phyloP scores from a whole-genome alignment of 2,888 invertebrate species.

The Adineta ricciae region DNA sequence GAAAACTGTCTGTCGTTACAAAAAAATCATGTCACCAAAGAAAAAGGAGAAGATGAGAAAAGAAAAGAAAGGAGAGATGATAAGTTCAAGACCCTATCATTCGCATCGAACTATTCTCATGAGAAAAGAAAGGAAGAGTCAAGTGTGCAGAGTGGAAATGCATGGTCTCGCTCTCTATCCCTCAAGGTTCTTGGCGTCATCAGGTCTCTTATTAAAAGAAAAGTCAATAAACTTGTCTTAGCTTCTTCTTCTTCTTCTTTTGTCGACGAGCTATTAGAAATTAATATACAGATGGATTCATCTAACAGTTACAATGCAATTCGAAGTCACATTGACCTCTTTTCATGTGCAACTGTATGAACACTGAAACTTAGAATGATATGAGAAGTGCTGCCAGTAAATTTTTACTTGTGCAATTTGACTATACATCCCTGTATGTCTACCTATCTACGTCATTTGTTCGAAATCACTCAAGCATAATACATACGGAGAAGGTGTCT shows the following conservation, averaged over 20 bases:
- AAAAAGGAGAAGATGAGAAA: background rate
- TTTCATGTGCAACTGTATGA: background rate
- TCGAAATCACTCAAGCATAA: background rate
- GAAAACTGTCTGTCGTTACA: slow-evolving; percentile 13
- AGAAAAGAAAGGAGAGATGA: background rate
- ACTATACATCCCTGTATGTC: background rate
- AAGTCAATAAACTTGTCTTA: background rate
- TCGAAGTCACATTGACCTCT: background rate
- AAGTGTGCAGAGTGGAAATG: background rate
- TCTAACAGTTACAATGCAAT: background rate
- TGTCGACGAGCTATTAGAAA: background rate
- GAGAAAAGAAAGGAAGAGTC: slow-evolving; percentile 1
- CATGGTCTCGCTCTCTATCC: background rate
- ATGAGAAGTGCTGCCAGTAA: background rate
- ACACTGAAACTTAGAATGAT: background rate
- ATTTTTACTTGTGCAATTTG: background rate
- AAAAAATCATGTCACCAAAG: background rate
- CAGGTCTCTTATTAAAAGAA: background rate
- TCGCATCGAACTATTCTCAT: slow-evolving; percentile 3
- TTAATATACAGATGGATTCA: background rate
- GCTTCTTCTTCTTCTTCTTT: background rate
- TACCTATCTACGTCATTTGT: background rate
- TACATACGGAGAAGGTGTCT: slow-evolving; percentile 7
- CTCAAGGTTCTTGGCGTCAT: background rate
- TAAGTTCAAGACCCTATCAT: slow-evolving; percentile 3